These are phyloP conservation scores for Pantherophis guttatus DNA, from an alignment of 2,113 vertebrate genomes.

Conservation along the genomic window DNA sequence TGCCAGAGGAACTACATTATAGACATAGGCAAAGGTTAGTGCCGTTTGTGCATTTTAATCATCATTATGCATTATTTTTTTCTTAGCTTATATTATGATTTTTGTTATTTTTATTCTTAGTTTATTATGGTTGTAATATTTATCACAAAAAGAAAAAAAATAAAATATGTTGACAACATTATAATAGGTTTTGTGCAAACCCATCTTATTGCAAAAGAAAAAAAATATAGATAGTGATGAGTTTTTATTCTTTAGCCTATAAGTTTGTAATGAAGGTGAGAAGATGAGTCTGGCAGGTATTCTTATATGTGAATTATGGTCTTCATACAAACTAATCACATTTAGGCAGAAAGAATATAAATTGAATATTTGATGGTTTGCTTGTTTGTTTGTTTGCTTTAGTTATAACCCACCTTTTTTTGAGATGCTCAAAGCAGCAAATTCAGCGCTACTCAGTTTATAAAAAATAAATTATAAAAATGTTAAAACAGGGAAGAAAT, in stretches of 20 bases:
- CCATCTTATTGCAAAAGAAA: background rate
- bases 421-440: background rate
- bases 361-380: background rate
- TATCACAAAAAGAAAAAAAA: background rate
- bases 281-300: background rate
- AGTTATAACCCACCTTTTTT: background rate
- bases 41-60: background rate
- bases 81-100: background rate
- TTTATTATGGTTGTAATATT: background rate
- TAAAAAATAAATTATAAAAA: background rate
- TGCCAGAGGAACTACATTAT: background rate
- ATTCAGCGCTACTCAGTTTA: background rate
- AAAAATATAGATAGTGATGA: too few relatives aligned
- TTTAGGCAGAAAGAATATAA: background rate
- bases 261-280: background rate
- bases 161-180: background rate
- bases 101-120: background rate
- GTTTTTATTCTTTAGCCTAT: background rate
- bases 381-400: background rate
- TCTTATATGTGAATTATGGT: background rate
- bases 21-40: background rate
- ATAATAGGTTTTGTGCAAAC: background rate
- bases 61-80: background rate
- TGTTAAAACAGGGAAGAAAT: background rate
- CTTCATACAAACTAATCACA: background rate